Evolutionary conservation across 1,140 invertebrate species (phyloP), one percentile per base, ranked within the genome.

Genomic region (Leptinotarsa undecemlineata): DNA sequence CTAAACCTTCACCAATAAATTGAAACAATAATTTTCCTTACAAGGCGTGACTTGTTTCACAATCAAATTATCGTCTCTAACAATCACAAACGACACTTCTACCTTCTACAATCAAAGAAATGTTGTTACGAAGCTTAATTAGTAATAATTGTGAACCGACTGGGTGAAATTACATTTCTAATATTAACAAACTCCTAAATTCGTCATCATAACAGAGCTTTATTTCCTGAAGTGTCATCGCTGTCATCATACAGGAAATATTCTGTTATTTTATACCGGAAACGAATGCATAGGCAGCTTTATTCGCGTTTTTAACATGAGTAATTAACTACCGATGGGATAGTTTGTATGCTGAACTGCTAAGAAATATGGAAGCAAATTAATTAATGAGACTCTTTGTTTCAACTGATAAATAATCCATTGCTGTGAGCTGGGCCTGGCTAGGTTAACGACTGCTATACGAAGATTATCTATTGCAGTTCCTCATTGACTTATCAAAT

Each of bases 241-340:
- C 42, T 67, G 42, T 42, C 64, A 67, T 26, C 64, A 42, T 26
- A 26, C 64, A 23, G 64, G 64, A 67, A 67, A 67, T 57, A 67
- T 67, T 23, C 64, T 17, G 64, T 67, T 67, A 67, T 67, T 33
- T 26, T 21, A n/a, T 42, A 67, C 64, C 64, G 64, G 64, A 67
- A 67, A 42, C 15, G 42, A 26, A 19, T 57, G 51, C 62, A 2
- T 23, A 14, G 62, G 19, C 23, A 21, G 62, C 64, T 67, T 15
- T 26, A 42, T 67, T 67, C 64, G 64, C 19, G 42, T 67, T 21
- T 42, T 21, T 67, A 33, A 67, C 64, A 67, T 26, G 3, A 67
- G 26, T 23, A 67, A 67, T 67, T 67, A 67, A 17, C 64, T 67
- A 33, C 51, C 51, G 51, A 57, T 57, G 51, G n/a, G 15, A 57